phyloP scores from a whole-genome alignment of 2,888 invertebrate species.

The Pandemis cinnamomeana region DNA sequence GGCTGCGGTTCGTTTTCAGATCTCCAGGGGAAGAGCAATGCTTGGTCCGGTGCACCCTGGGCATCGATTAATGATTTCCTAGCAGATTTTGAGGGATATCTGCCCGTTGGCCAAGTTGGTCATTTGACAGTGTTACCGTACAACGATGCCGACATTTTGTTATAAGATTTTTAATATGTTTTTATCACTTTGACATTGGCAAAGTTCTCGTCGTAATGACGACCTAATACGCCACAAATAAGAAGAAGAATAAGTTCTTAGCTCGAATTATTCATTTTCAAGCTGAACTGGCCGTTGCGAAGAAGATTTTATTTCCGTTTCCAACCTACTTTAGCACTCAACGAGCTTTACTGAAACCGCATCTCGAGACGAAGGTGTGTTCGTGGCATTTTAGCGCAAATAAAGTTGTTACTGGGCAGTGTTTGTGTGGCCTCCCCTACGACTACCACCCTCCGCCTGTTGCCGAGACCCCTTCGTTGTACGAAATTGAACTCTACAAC shows the following conservation, averaged over 20 bases:
- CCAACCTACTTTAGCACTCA: not conserved
- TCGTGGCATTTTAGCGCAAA: slow-evolving; percentile 30
- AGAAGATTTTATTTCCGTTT: not conserved
- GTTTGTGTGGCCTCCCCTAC: slow-evolving; percentile 25
- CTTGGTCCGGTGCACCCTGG: too few species aligned
- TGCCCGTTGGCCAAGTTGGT: too few species aligned
- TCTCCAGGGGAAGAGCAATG: too few species aligned
- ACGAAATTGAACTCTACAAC: not conserved
- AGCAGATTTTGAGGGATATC: too few species aligned
- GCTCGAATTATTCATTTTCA: not conserved
- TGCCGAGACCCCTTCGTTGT: slow-evolving; percentile 34
- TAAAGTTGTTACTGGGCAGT: slow-evolving; percentile 28
- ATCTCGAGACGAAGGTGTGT: slow-evolving; percentile 21
- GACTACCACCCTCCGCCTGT: slow-evolving; percentile 41
- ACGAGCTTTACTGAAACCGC: slow-evolving; percentile 11
- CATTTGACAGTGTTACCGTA: too few species aligned
- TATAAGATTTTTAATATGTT: too few species aligned
- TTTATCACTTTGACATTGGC: too few species aligned
- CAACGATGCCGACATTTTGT: too few species aligned
- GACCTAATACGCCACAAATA: too few species aligned
- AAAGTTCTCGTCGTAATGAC: too few species aligned
- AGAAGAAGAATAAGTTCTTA: not conserved
- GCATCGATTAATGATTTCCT: too few species aligned
- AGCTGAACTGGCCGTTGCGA: not conserved
- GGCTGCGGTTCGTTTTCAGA: too few species aligned